Conservation (phyloP, 2,888 invertebrate genomes). For the Dryobota labecula region DNA sequence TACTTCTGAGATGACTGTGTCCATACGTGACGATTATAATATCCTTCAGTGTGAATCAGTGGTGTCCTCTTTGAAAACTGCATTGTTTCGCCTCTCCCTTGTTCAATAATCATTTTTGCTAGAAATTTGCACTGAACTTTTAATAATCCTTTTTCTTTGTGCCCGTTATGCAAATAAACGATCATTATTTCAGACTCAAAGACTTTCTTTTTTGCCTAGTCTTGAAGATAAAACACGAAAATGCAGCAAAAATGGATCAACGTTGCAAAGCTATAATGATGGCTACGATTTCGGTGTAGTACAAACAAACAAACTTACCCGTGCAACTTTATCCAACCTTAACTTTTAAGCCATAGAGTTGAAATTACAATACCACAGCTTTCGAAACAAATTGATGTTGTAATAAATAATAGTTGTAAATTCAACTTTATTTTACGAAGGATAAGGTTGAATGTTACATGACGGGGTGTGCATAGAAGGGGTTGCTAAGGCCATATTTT, state of each 20-base stretch:
- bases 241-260: slow-evolving; percentile 65
- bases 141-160: neutral
- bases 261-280: slow-evolving; percentile 69
- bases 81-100: neutral
- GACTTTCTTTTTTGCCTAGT: slow-evolving; percentile 30
- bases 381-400: slow-evolving; percentile 29
- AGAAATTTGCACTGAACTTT: neutral
- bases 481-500: slow-evolving; percentile 62
- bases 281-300: slow-evolving; percentile 57
- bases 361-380: slow-evolving; percentile 16
- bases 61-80: neutral
- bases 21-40: too few species aligned
- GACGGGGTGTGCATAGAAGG: slow-evolving; percentile 17
- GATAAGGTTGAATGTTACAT: slow-evolving; percentile 32
- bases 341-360: neutral
- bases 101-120: neutral
- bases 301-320: slow-evolving; percentile 7
- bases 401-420: slow-evolving; percentile 4
- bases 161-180: slow-evolving; percentile 36
- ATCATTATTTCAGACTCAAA: slow-evolving; percentile 50
- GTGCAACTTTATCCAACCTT: slow-evolving; percentile 20
- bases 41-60: neutral
- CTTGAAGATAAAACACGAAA: slow-evolving; percentile 44
- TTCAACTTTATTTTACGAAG: slow-evolving; percentile 8
- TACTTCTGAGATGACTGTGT: too few species aligned